Evolutionary conservation across 2,113 vertebrate genomes (phyloP), one percentile per base, ranked within the genome.

Genomic region (Pao palembangensis): DNA sequence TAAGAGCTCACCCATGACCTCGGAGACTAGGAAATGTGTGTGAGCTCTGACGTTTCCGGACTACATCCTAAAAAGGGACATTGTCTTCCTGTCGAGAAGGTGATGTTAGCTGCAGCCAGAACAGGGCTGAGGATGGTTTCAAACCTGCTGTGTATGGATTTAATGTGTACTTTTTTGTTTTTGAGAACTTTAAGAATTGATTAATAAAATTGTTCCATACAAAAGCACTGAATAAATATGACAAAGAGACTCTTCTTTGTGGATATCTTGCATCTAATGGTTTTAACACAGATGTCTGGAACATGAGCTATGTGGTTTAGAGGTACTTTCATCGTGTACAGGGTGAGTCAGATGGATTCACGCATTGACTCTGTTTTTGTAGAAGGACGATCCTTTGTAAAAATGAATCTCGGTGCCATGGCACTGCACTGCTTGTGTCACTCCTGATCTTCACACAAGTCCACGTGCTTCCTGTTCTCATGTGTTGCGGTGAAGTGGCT

Each of bases 61-160:
- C 25, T 4, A 28, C 6, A 34, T 6, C 31, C 6, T 11, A 38
- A 89, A 85, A 77, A 80, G 71, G 76, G 41, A 61, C 79, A 82
- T 87, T 89, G 86, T 87, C 82, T 74, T 52, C 55, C 47, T 8
- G 59, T 58, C 55, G 10, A 68, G 17, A 76, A 46, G 61, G 69
- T 61, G 61, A 69, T 38, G 18, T 54, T 46, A 23, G 61, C 59
- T 60, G 52, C 49, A 64, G 47, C 69, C 66, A 49, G 25, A 64
- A 19, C 34, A 34, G 48, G 31, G 65, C 34, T 12, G 10, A 38
- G 34, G 34, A 38, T 38, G 34, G 34, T 28, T 25, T 25, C n/a
- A 25, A 25, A 25, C 23, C 23, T 25, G 23, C 23, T 25, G 23
- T 25, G 5, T 2, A 25, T 25, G 23, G 23, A 25, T 25, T 28